Evolutionary conservation across 2,888 invertebrate species (phyloP).

Genomic region (Limnephilus rhombicus): DNA sequence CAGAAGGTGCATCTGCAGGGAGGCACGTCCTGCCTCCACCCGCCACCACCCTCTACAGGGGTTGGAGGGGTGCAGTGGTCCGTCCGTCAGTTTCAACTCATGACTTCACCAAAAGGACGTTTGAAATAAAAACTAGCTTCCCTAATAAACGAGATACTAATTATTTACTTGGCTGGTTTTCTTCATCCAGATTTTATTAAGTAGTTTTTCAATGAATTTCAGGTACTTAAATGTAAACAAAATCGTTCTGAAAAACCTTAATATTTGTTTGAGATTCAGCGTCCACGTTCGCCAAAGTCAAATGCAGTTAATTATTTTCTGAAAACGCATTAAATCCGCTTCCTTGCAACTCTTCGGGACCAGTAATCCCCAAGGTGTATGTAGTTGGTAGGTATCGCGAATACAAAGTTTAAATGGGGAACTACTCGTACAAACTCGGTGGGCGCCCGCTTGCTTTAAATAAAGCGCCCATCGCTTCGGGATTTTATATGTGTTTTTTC

Average conservation of each 20-base stretch:
- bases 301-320: not conserved
- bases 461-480: constrained; percentile 52
- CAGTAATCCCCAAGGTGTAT: constrained; percentile 7
- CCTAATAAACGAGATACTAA: not conserved
- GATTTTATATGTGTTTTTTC: constrained; percentile 48
- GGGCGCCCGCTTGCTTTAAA: constrained; percentile 48
- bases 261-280: not conserved
- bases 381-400: constrained; percentile 5
- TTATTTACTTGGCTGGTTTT: not conserved
- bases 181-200: not conserved
- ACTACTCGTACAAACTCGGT: constrained; percentile 14
- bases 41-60: not conserved
- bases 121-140: not conserved
- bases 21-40: not conserved
- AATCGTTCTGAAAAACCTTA: not conserved
- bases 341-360: not conserved
- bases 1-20: not conserved
- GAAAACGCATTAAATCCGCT: constrained; percentile 23
- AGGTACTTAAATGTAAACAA: not conserved
- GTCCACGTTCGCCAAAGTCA: not conserved
- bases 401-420: constrained; percentile 22
- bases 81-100: constrained; percentile 40
- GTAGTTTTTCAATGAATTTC: not conserved
- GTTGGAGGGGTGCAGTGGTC: constrained; percentile 3
- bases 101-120: not conserved